Evolutionary conservation across 2,888 invertebrate genomes (phyloP).

Genomic region (Cephus pulcher): DNA sequence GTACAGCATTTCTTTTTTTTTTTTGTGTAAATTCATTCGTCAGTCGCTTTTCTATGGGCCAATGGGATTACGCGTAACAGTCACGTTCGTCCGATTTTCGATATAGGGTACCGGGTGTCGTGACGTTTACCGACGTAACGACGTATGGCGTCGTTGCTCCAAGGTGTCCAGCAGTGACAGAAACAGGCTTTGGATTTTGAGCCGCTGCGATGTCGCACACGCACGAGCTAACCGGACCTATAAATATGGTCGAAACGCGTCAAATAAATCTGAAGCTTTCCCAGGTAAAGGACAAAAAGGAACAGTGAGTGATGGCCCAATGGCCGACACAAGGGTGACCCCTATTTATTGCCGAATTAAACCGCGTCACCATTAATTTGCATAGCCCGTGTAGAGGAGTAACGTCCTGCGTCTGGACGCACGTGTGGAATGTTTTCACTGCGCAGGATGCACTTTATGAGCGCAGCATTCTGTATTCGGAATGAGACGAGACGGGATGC

Average conservation of each 20-base stretch:
- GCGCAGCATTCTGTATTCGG: background rate
- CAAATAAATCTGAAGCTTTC: slow-evolving; percentile 66
- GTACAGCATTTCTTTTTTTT: too few relatives aligned
- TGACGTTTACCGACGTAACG: too few relatives aligned
- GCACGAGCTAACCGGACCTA: slow-evolving; percentile 60
- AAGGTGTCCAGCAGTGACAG: too few relatives aligned
- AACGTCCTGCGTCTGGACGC: slow-evolving; percentile 1
- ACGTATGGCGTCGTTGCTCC: too few relatives aligned
- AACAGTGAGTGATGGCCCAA: slow-evolving; percentile 60
- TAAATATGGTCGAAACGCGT: slow-evolving; percentile 64
- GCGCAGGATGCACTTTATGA: slow-evolving; percentile 2
- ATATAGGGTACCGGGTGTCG: too few relatives aligned
- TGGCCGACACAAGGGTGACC: slow-evolving; percentile 61
- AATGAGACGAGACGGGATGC: too few relatives aligned
- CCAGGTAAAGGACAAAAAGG: slow-evolving; percentile 60
- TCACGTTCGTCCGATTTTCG: too few relatives aligned
- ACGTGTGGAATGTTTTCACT: slow-evolving; percentile 2
- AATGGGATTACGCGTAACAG: too few relatives aligned
- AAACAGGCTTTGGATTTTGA: too few relatives aligned
- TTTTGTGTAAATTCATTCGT: too few relatives aligned
- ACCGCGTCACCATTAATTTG: slow-evolving; percentile 66
- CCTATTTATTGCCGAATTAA: slow-evolving; percentile 67
- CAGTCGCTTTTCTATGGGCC: too few relatives aligned
- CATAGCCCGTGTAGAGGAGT: slow-evolving; percentile 47
- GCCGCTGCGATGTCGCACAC: slow-evolving; percentile 39